Conservation (phyloP, 2,888 invertebrate genomes). For the Lycophotia porphyrea region DNA sequence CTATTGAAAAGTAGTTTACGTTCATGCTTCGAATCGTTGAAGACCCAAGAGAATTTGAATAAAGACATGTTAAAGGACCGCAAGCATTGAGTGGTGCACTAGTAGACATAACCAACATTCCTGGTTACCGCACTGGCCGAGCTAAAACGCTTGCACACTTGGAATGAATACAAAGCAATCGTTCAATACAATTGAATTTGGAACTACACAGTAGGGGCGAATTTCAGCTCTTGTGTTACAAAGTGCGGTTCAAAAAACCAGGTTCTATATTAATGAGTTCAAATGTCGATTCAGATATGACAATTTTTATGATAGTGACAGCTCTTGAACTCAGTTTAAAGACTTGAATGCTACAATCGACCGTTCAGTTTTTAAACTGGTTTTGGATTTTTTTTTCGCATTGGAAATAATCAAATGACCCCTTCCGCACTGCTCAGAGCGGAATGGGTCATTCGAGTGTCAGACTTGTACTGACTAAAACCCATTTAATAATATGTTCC, state of each 20-base stretch:
- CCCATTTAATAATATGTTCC: too few species aligned
- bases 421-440: too few species aligned
- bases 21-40: not conserved
- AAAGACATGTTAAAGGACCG: conserved; percentile 7
- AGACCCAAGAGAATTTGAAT: not conserved
- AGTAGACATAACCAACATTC: conserved; percentile 18
- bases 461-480: too few species aligned
- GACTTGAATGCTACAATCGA: not conserved
- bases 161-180: conserved; percentile 34
- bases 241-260: not conserved
- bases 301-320: not conserved
- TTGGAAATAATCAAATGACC: too few species aligned
- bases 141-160: conserved; percentile 22
- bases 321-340: not conserved
- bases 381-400: too few species aligned
- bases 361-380: not conserved
- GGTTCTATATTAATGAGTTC: not conserved
- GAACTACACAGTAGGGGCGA: not conserved
- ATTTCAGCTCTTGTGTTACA: not conserved
- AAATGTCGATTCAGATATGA: not conserved
- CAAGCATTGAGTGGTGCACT: not conserved
- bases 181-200: conserved; percentile 31
- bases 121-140: conserved; percentile 35
- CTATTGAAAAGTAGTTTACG: not conserved
- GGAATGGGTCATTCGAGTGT: too few species aligned